A percentile compares a stretch with the other conserved stretches of the same genome.
phyloP scores from a whole-genome alignment of 1,140 invertebrate genomes.

The Drosophila prosaltans region DNA sequence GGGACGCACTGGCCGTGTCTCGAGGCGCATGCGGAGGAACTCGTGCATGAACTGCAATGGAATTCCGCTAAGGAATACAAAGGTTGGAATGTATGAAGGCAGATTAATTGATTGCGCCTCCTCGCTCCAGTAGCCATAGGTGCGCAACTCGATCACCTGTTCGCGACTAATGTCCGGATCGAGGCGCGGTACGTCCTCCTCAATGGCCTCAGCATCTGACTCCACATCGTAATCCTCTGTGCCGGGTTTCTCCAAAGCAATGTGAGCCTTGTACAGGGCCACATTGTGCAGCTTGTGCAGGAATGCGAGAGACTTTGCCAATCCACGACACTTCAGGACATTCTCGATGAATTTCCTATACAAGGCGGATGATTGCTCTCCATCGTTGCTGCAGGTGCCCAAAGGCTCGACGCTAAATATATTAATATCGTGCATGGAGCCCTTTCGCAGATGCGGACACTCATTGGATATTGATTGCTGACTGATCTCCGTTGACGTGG shows the following conservation, averaged over 20 bases:
- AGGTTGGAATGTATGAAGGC: constrained; percentile 92
- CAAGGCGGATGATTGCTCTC: constrained; percentile 66
- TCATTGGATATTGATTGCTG: constrained; percentile 72
- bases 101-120: constrained; percentile 90
- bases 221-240: constrained; percentile 68
- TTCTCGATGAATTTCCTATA: constrained; percentile 92
- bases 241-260: constrained; percentile 86
- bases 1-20: constrained; percentile 92
- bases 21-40: constrained; percentile 91
- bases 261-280: constrained; percentile 87
- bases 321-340: constrained; percentile 92
- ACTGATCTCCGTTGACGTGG: constrained; percentile 77
- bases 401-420: constrained; percentile 79
- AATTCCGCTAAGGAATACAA: constrained; percentile 92
- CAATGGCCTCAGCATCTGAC: constrained; percentile 65
- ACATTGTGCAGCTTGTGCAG: constrained; percentile 88
- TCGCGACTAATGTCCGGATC: constrained; percentile 78
- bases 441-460: constrained; percentile 57
- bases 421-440: constrained; percentile 79
- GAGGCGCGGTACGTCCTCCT: constrained; percentile 83
- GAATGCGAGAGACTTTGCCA: constrained; percentile 90
- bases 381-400: constrained; percentile 63
- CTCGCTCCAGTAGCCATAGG: constrained; percentile 90
- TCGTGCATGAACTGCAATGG: constrained; percentile 95
- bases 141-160: constrained; percentile 73